A percentile compares a stretch with the other conserved stretches of the same genome.
These are phyloP conservation scores for Peromyscus leucopus DNA, from an alignment of 2,113 vertebrate species.

Conservation along the genomic window DNA sequence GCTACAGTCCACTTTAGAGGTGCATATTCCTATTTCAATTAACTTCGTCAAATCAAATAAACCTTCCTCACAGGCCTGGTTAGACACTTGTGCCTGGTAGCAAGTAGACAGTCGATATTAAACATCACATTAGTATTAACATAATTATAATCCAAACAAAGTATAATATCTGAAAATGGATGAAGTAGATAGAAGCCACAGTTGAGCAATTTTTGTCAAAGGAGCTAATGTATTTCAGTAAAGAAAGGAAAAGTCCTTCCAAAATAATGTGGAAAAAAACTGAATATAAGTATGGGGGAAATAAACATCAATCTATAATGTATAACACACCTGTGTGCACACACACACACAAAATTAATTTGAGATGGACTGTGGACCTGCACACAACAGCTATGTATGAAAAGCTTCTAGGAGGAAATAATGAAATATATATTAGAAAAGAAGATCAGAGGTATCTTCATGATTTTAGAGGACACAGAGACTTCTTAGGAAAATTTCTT, in stretches of 20 bases:
- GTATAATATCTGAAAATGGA: background rate
- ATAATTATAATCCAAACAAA: background rate
- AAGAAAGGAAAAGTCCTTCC: background rate
- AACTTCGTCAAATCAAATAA: background rate
- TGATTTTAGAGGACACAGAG: background rate
- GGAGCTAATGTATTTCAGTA: background rate
- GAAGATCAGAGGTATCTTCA: background rate
- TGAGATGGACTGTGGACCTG: background rate
- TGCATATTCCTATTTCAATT: background rate
- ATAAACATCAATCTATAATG: background rate
- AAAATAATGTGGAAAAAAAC: background rate
- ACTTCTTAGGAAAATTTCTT: background rate
- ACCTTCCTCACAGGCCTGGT: background rate
- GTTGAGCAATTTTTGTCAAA: background rate
- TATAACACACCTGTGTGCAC: background rate
- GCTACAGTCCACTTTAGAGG: background rate
- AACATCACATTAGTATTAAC: background rate
- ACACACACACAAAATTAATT: background rate
- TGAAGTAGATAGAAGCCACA: background rate
- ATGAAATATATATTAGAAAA: background rate
- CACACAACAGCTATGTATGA: background rate
- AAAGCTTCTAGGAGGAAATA: background rate
- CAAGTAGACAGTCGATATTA: background rate
- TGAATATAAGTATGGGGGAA: background rate
- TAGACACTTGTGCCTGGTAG: background rate